A percentile compares a stretch with the other conserved stretches of the same genome.
These are phyloP conservation scores for Athripsodes cinereus DNA, from an alignment of 2,888 invertebrate species.

Conservation along the genomic window DNA sequence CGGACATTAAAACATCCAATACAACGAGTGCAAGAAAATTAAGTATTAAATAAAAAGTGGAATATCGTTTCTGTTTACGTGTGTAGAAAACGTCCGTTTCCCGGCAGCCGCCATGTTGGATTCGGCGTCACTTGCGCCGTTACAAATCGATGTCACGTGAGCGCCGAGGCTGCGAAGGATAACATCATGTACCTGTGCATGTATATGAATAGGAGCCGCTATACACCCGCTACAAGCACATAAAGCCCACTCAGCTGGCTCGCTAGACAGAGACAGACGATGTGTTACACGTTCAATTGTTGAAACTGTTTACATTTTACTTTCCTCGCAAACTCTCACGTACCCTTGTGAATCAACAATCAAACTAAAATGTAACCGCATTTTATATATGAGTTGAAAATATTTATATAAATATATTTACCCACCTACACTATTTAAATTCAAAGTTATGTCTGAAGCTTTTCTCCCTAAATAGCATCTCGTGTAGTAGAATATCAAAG, in stretches of 20 bases:
- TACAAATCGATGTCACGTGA: slow-evolving; percentile 35
- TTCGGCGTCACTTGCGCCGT: slow-evolving; percentile 23
- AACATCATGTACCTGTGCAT: background rate
- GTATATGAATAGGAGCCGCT: background rate
- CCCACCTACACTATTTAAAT: background rate
- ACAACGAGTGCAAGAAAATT: background rate
- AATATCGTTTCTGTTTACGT: slow-evolving; percentile 8
- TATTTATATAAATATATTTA: too few species aligned
- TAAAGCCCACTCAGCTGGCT: slow-evolving; percentile 19
- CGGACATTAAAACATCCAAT: too few species aligned
- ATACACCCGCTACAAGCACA: too few species aligned
- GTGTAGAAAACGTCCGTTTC: slow-evolving; percentile 8
- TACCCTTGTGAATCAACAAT: too few species aligned
- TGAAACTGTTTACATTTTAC: background rate
- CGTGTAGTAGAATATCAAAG: too few species aligned
- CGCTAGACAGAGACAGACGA: slow-evolving; percentile 2
- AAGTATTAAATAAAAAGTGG: background rate
- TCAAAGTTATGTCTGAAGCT: too few species aligned
- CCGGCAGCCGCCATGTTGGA: slow-evolving; percentile 25
- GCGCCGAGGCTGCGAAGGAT: slow-evolving; percentile 22
- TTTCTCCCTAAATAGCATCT: too few species aligned
- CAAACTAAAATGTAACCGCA: too few species aligned
- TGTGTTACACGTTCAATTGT: background rate
- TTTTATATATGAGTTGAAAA: too few species aligned
- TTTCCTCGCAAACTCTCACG: background rate